Base-by-base conservation (phyloP, 2,113 vertebrate species). In the Hylia prasina region DNA sequence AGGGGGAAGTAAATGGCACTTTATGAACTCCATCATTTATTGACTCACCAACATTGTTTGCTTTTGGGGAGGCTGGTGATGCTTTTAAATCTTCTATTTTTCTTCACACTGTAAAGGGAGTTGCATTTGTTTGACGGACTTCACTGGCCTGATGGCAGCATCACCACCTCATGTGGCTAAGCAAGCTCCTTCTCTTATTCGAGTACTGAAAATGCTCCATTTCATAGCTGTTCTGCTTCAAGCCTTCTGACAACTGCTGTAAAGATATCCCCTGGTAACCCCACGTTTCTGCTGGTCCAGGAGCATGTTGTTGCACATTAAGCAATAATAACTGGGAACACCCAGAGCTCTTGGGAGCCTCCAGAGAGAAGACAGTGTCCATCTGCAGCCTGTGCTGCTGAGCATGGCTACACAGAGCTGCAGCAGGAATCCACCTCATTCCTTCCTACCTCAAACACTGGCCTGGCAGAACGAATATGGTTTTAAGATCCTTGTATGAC, bases 1-100 rank as follows among this genome's bases (percentile, higher is more conserved):
- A 92, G 44, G 53, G 71, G 68, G 63, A 95, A 94, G 73, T 95
- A 97, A 97, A 96, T 93, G 94, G 70, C 20, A 5, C 73, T 98
- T 98, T 97, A 97, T 96, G 94, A 96, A 97, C 97, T 97, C 94
- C 85, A 79, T 95, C 93, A 77, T 97, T 98, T 98, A 98, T 96
- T 97, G 95, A 98, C 96, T 97, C 69, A 35, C 87, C 69, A 77
- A 93, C 66, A 65, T 82, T 95, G 96, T 94, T 95, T 94, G 68
- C 92, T 97, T 97, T 93, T 87, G 93, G 90, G 89, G 64, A 95
- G 57, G 81, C 70, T 64, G 35, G 45, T 75, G 85, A 66, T 91
- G 87, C 81, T 94, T 93, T 94, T 94, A 90, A 94, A 90, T 66
- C 50, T 58, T 58, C 65, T 79, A 75, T 82, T 90, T 82, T 92